Evolutionary conservation across 2,888 invertebrate genomes (phyloP), one percentile per base, ranked within the genome.

Genomic region (Pycnomerus fuliginosus): DNA sequence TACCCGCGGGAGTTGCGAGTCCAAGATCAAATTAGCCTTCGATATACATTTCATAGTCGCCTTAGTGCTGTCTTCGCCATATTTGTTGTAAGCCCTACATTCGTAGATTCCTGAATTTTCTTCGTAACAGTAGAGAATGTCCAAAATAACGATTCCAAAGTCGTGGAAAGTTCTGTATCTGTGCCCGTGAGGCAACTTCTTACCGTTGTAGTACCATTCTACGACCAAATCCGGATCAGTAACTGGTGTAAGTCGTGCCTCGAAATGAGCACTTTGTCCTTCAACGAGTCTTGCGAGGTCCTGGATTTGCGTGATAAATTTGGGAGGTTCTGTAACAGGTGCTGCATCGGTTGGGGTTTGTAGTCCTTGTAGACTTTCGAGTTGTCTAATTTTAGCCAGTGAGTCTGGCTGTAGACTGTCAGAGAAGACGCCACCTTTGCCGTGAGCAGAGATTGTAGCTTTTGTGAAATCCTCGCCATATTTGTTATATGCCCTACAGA

Each of bases 141-240:
- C 96, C 65, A 97, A 78, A 59, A 95, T 94, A 32, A 96, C 96
- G 64, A 94, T 91, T 48, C 96, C 96, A 70, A 97, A 97, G 68
- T 97, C 96, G 67, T 96, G 93, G 86, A 96, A 94, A 39, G 96
- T 96, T 59, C 96, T 84, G 73, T 95, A 98, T 55, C 98, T 85
- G 72, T 97, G 96, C 34, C 97, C 98, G 74, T 90, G 88, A 1
- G 92, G 90, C 57, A 95, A 74, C 68, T 92, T 93, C 70, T 90
- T 86, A 46, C 91, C 93, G 67, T 95, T 92, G 69, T 90, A 92
- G 72, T 86, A 92, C 96, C 96, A 96, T 73, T 96, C 95, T 11
- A 96, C 93, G 56, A 85, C 86, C 50, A 97, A 80, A 59, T 93
- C 90, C 2, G 97, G 96, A 76, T 98, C 98, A 44, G 90, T 91